Percentiles rank a stretch among this genome's conserved stretches.
phyloP scores from a whole-genome alignment of 2,888 invertebrate species.

The Cyclophora punctaria region DNA sequence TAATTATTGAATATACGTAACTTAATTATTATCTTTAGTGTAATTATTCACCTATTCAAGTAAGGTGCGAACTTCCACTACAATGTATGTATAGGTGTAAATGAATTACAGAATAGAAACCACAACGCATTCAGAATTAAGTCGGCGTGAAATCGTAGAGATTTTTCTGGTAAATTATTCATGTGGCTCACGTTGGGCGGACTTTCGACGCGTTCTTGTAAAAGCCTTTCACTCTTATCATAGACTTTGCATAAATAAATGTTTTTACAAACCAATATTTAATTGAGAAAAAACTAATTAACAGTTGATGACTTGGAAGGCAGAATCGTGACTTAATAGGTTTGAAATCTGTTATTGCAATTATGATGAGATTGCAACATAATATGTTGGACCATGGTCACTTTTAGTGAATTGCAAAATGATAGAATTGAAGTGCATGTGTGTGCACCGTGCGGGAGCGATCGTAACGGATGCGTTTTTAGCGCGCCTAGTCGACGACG shows the following conservation, averaged over 20 bases:
- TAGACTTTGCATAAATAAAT: conserved; percentile 30
- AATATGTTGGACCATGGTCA: conserved; percentile 11
- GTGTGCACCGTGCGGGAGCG: conserved; percentile 17
- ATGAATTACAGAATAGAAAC: conserved; percentile 69
- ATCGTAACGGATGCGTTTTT: conserved; percentile 61
- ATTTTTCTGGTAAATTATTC: conserved; percentile 76
- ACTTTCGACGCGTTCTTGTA: conserved; percentile 67
- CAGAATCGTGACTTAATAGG: not conserved
- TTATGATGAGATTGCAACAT: conserved; percentile 1
- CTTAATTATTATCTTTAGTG: not conserved
- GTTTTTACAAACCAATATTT: not conserved
- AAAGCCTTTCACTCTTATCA: conserved; percentile 73
- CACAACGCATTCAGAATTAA: conserved; percentile 68
- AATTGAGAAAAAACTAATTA: no score
- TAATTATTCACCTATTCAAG: conserved; percentile 27
- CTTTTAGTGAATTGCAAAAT: conserved; percentile 14
- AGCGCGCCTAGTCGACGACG: conserved; percentile 43
- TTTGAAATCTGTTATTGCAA: conserved; percentile 3
- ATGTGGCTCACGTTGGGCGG: conserved; percentile 64
- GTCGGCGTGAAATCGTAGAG: conserved; percentile 72
- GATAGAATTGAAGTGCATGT: conserved; percentile 13
- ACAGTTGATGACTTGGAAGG: no score
- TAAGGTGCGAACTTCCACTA: conserved; percentile 41
- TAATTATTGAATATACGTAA: conserved; percentile 13
- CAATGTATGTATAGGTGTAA: conserved; percentile 45